phyloP scores from a whole-genome alignment of 2,113 vertebrate genomes.

The Myocastor coypus region DNA sequence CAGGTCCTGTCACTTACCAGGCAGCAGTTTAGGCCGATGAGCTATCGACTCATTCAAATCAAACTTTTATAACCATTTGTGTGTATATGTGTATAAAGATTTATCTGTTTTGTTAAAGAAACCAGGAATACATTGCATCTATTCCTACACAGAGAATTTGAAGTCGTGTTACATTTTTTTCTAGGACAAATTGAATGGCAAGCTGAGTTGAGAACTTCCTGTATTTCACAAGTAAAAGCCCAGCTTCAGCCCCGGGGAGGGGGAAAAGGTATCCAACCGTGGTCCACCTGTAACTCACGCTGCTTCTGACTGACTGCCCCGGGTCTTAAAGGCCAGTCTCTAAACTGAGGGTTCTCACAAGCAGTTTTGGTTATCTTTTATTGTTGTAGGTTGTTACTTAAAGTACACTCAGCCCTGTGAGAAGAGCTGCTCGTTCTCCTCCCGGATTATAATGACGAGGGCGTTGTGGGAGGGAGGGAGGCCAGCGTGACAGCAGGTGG shows the following conservation, averaged over 20 bases:
- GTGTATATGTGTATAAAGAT: neutral
- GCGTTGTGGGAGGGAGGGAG: too few relatives aligned
- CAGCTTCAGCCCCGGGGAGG: neutral
- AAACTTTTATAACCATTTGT: neutral
- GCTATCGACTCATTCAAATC: too few relatives aligned
- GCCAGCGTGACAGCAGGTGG: too few relatives aligned
- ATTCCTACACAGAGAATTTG: neutral
- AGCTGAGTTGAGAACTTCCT: neutral
- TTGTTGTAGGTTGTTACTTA: neutral
- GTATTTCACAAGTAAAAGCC: neutral
- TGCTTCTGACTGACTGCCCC: neutral
- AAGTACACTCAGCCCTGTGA: neutral
- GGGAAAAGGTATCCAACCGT: neutral
- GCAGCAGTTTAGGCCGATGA: too few relatives aligned
- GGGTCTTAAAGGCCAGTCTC: neutral
- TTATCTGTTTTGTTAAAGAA: neutral
- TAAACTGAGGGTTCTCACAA: neutral
- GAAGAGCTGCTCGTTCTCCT: neutral
- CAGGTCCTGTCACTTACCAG: too few relatives aligned
- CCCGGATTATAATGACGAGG: too few relatives aligned
- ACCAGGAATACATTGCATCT: neutral
- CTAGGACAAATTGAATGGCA: neutral
- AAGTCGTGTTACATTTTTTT: neutral
- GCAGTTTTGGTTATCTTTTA: neutral
- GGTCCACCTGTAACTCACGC: rapidly evolving